Conservation (phyloP, 2,888 invertebrate genomes). For the Drosophila colorata region DNA sequence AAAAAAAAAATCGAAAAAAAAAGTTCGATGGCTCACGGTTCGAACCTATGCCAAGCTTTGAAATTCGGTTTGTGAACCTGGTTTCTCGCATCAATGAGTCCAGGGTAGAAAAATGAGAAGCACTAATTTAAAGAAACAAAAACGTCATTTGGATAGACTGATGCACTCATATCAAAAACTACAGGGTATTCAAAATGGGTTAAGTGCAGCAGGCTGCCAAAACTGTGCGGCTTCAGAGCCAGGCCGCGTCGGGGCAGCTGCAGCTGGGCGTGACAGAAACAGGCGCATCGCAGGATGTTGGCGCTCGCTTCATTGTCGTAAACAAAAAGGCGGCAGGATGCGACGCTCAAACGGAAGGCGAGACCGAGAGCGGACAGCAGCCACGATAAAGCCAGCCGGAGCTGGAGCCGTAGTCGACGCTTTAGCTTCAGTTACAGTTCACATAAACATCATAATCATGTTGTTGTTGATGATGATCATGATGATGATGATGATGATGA, state of each 20-base stretch:
- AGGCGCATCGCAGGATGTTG: slow-evolving; percentile 52
- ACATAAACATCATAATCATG: slow-evolving; percentile 15
- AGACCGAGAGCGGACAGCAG: slow-evolving; percentile 26
- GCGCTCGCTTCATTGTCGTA: slow-evolving; percentile 67
- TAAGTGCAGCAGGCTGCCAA: slow-evolving; percentile 71
- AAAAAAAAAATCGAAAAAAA: too few species aligned
- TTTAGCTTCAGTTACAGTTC: slow-evolving; percentile 29
- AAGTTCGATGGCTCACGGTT: too few species aligned
- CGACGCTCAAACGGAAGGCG: slow-evolving; percentile 53
- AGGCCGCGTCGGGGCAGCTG: not conserved
- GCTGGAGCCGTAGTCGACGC: slow-evolving; percentile 13
- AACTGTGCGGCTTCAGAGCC: slow-evolving; percentile 20
- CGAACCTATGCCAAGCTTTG: too few species aligned
- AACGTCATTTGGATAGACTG: too few species aligned
- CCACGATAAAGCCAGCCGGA: slow-evolving; percentile 35
- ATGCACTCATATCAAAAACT: too few species aligned
- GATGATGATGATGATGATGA: slow-evolving; percentile 1
- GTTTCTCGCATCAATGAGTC: too few species aligned
- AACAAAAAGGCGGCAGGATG: slow-evolving; percentile 75
- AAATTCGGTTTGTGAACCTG: too few species aligned
- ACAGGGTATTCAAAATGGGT: slow-evolving; percentile 64
- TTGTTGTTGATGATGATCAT: slow-evolving; percentile 2
- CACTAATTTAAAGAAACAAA: too few species aligned
- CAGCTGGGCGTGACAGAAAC: slow-evolving; percentile 16
- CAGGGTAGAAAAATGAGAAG: too few species aligned